Percentiles rank a stretch among this genome's conserved stretches.
Evolutionary conservation across 2,888 invertebrate species (phyloP).

Genomic region (Drosophila atripex): DNA sequence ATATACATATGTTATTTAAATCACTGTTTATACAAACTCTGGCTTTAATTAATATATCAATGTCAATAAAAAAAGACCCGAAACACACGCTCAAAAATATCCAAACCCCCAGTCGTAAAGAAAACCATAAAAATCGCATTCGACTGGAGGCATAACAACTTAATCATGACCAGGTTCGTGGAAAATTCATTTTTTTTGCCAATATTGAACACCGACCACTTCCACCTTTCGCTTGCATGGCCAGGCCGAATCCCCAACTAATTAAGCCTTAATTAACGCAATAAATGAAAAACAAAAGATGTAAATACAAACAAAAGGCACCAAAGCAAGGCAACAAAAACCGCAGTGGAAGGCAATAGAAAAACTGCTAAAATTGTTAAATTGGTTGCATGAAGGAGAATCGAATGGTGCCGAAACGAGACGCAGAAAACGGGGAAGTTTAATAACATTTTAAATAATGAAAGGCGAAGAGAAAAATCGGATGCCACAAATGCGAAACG

Average conservation of each 20-base stretch:
- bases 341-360: conserved; percentile 14
- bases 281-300: conserved; percentile 47
- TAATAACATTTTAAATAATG: conserved; percentile 72
- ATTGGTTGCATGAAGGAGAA: conserved; percentile 55
- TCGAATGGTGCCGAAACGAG: conserved; percentile 42
- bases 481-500: conserved; percentile 57
- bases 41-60: not conserved
- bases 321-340: conserved; percentile 27
- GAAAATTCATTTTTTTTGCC: conserved; percentile 23
- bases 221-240: conserved; percentile 76
- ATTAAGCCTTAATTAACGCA: conserved; percentile 74
- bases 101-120: not conserved
- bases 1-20: too few species aligned
- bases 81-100: not conserved
- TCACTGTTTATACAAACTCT: not conserved
- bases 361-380: conserved; percentile 32
- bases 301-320: conserved; percentile 22
- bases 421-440: conserved; percentile 72
- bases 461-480: conserved; percentile 42
- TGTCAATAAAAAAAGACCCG: not conserved
- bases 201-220: conserved; percentile 52
- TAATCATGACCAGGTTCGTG: conserved; percentile 17
- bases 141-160: conserved; percentile 20
- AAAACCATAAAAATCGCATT: not conserved
- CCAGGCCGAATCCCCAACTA: conserved; percentile 58